Evolutionary conservation across 2,888 invertebrate species (phyloP).

Genomic region (Heliothis peltigera): DNA sequence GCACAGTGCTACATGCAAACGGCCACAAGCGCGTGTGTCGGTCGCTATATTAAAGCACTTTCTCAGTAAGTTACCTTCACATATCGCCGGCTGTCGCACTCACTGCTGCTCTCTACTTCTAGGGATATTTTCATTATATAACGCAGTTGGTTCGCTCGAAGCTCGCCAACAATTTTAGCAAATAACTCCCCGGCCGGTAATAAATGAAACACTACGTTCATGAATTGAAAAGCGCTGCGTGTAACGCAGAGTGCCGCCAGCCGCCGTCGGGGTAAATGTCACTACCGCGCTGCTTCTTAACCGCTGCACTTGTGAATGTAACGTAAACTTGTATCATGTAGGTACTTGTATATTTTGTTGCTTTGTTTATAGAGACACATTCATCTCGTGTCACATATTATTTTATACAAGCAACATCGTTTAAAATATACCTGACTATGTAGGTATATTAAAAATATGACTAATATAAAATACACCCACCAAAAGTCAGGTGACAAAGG

Average conservation of each 20-base stretch:
- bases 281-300: conserved; percentile 22
- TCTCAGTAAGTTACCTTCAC: not conserved
- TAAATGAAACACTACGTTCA: conserved; percentile 40
- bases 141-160: conserved; percentile 19
- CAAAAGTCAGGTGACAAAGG: not conserved
- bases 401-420: too few species aligned
- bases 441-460: too few species aligned
- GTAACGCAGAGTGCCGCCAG: conserved; percentile 17
- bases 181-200: conserved; percentile 31
- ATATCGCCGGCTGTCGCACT: not conserved
- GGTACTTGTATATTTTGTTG: not conserved
- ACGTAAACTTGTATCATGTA: too few species aligned
- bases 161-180: conserved; percentile 39
- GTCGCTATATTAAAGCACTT: not conserved
- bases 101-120: conserved; percentile 35
- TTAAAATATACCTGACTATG: too few species aligned
- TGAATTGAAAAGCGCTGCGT: conserved; percentile 27
- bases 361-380: not conserved
- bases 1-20: not conserved
- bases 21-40: conserved; percentile 9
- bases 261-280: conserved; percentile 20
- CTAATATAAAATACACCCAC: not conserved
- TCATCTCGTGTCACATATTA: not conserved
- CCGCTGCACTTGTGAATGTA: conserved; percentile 4
- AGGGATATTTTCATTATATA: conserved; percentile 29